These are phyloP conservation scores for Drosophila villosipedis DNA, from an alignment of 2,888 invertebrate species.

Conservation along the genomic window DNA sequence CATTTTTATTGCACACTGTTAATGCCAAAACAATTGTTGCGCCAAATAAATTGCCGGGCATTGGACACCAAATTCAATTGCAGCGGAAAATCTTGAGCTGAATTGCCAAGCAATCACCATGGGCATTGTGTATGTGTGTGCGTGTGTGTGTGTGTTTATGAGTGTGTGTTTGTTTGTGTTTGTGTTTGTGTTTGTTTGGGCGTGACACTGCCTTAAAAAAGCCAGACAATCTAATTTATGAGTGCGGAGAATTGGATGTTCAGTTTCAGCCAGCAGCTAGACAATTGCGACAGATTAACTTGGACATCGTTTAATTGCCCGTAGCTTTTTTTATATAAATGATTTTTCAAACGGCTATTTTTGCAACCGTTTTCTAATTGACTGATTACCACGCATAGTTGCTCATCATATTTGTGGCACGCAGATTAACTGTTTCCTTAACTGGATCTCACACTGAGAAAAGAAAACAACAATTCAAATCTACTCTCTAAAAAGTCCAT, in stretches of 20 bases:
- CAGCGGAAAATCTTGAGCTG: constrained; percentile 27
- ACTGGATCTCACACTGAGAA: not conserved
- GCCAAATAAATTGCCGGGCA: constrained; percentile 59
- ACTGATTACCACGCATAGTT: constrained; percentile 49
- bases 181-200: not conserved
- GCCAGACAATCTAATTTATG: not conserved
- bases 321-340: constrained; percentile 39
- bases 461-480: not conserved
- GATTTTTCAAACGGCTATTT: constrained; percentile 41
- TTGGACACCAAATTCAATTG: constrained; percentile 55
- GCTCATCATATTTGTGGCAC: constrained; percentile 38
- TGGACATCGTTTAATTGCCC: constrained; percentile 42
- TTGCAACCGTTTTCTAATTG: constrained; percentile 56
- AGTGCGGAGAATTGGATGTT: not conserved
- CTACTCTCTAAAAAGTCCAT: not conserved
- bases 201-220: not conserved
- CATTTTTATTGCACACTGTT: constrained; percentile 57
- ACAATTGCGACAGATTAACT: constrained; percentile 32
- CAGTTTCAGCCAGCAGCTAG: constrained; percentile 4
- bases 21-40: constrained; percentile 80
- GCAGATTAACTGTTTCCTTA: constrained; percentile 16
- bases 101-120: constrained; percentile 33
- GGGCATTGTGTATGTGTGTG: constrained; percentile 1
- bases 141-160: not conserved
- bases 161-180: not conserved